phyloP scores from a whole-genome alignment of 2,797 vertebrate species.

The Lagodon rhomboides region DNA sequence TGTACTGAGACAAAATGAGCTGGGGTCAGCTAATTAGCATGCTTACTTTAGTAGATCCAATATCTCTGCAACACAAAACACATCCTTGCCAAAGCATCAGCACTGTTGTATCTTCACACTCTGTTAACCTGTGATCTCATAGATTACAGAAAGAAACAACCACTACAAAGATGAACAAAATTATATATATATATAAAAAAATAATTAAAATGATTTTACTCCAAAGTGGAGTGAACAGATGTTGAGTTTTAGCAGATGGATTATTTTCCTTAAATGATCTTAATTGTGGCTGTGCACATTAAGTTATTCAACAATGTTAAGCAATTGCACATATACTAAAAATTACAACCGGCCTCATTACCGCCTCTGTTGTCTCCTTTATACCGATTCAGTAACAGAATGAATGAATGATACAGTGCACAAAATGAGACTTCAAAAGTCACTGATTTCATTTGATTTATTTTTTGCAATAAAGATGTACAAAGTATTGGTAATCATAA shows the following conservation, averaged over 20 bases:
- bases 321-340: background rate
- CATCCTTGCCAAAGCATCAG: too few species aligned
- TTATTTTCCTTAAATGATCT: background rate
- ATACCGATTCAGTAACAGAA: background rate
- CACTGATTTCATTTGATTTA: slow-evolving; percentile 81
- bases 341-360: too few species aligned
- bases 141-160: too few species aligned
- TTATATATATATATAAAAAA: too few species aligned
- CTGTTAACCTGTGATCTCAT: too few species aligned
- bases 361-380: background rate
- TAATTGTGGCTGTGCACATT: background rate
- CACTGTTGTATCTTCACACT: too few species aligned
- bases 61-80: too few species aligned
- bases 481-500: slow-evolving; percentile 95
- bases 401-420: slow-evolving; percentile 6
- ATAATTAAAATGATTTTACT: background rate
- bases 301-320: background rate
- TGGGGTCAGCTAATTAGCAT: too few species aligned
- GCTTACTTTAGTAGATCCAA: too few species aligned
- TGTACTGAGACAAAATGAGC: too few species aligned
- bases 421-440: slow-evolving; percentile 23
- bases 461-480: slow-evolving; percentile 99
- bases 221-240: background rate
- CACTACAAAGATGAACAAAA: too few species aligned
- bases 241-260: background rate